Evolutionary conservation across 1,140 invertebrate genomes (phyloP).

Genomic region (Camponotus vicinus): DNA sequence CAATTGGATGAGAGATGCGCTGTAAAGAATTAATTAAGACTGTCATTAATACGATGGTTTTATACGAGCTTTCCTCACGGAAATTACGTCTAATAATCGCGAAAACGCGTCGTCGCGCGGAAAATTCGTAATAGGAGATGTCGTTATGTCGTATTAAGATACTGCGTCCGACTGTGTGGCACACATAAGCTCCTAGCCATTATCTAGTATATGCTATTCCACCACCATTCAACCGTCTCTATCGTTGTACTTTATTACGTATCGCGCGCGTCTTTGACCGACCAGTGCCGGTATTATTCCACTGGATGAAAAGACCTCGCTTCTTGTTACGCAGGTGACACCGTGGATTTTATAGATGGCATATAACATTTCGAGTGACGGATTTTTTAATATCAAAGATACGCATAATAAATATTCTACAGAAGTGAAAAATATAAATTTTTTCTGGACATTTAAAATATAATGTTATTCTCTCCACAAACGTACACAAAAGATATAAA

Average conservation of each 20-base stretch:
- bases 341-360: no score
- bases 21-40: conserved; percentile 27
- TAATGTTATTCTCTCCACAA: no score
- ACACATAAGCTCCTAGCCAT: background rate
- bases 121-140: conserved; percentile 43
- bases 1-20: background rate
- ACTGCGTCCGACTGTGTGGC: background rate
- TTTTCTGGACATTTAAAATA: no score
- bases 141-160: conserved; percentile 45
- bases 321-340: background rate
- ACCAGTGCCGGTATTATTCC: conserved; percentile 68
- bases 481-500: no score
- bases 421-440: no score
- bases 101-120: background rate
- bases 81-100: conserved; percentile 20
- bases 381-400: background rate
- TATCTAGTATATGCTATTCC: conserved; percentile 43
- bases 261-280: conserved; percentile 30
- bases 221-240: conserved; percentile 1
- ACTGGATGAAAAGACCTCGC: conserved; percentile 52
- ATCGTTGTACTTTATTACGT: conserved; percentile 41
- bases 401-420: no score
- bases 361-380: no score
- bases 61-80: background rate
- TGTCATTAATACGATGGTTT: background rate